phyloP scores from a whole-genome alignment of 1,140 invertebrate genomes.

The Tenebrio molitor region DNA sequence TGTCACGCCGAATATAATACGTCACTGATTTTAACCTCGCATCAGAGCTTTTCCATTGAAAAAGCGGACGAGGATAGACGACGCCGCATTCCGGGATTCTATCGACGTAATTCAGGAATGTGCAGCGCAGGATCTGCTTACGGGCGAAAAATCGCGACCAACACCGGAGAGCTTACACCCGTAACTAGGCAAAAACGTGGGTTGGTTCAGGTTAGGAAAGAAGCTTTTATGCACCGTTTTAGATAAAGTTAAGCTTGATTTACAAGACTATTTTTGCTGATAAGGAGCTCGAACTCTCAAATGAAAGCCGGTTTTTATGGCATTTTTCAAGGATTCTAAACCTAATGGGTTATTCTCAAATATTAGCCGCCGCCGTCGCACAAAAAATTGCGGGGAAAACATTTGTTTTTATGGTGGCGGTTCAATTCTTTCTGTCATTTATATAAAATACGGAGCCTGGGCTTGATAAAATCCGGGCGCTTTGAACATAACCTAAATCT shows the following conservation, averaged over 20 bases:
- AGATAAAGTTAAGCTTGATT: constrained; percentile 53
- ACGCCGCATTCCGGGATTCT: neutral
- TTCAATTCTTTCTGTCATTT: too few species aligned
- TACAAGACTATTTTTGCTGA: constrained; percentile 48
- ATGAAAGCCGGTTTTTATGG: constrained; percentile 27
- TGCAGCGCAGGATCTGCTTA: neutral
- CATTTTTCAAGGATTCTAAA: constrained; percentile 18
- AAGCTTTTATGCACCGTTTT: constrained; percentile 49
- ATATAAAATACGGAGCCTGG: too few species aligned
- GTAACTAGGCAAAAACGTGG: constrained; percentile 17
- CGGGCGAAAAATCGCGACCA: constrained; percentile 11
- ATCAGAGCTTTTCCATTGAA: constrained; percentile 20
- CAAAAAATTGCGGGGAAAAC: neutral
- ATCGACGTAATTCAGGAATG: constrained; percentile 32
- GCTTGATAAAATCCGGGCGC: too few species aligned
- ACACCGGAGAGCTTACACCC: neutral
- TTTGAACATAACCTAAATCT: too few species aligned
- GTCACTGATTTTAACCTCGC: constrained; percentile 26
- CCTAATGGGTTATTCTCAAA: constrained; percentile 24
- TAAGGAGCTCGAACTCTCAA: constrained; percentile 17
- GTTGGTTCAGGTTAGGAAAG: constrained; percentile 20
- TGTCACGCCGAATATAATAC: constrained; percentile 14
- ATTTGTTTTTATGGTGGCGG: neutral
- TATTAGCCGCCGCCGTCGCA: neutral
- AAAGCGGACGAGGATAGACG: neutral